Conservation (phyloP, 2,113 vertebrate species). For the Vulpes ferrilata region DNA sequence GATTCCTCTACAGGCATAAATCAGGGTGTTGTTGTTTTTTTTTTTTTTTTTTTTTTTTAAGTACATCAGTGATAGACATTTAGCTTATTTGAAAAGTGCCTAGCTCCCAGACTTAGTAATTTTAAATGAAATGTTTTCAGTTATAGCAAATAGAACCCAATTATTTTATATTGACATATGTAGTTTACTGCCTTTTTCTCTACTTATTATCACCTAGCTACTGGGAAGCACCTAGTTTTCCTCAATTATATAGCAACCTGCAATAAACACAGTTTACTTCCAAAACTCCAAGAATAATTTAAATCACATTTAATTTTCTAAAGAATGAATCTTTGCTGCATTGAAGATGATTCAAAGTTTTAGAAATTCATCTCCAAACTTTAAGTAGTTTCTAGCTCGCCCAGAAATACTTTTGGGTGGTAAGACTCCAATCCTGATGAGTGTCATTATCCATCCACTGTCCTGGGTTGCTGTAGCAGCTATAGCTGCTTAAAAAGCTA, state of each 20-base stretch:
- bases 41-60: neutral
- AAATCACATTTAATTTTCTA: conserved; percentile 64
- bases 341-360: conserved; percentile 52
- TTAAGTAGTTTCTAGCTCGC: conserved; percentile 47
- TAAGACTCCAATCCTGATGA: conserved; percentile 45
- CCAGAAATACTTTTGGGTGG: conserved; percentile 23
- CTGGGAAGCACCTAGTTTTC: conserved; percentile 59
- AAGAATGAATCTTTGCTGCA: conserved; percentile 50
- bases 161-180: conserved; percentile 75
- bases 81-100: conserved; percentile 66
- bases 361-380: conserved; percentile 53
- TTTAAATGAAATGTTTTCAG: conserved; percentile 74
- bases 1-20: neutral
- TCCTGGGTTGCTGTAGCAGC: neutral
- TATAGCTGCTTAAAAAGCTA: neutral
- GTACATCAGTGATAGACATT: conserved; percentile 65
- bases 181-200: conserved; percentile 64
- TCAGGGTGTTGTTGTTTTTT: neutral
- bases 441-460: neutral
- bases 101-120: conserved; percentile 61
- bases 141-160: conserved; percentile 55
- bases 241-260: conserved; percentile 70
- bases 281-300: conserved; percentile 63
- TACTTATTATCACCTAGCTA: conserved; percentile 50
- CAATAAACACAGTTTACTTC: conserved; percentile 65